Percentiles rank a stretch among this genome's conserved stretches.
phyloP scores from a whole-genome alignment of 2,113 vertebrate species.

The Coptodon rendalli region DNA sequence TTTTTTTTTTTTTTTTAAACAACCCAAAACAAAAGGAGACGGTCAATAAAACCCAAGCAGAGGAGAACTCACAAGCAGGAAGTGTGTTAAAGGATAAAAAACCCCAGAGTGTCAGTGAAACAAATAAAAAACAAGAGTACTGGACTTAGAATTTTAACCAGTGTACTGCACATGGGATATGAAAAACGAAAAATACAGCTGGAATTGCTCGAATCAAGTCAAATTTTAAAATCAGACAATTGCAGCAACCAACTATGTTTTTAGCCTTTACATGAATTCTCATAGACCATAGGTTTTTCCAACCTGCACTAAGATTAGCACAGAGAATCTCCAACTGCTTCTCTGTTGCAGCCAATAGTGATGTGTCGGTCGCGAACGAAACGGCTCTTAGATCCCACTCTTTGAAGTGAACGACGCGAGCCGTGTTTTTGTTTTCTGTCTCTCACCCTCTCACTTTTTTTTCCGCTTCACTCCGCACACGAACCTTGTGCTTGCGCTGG shows the following conservation, averaged over 20 bases:
- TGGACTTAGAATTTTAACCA: not conserved
- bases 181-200: not conserved
- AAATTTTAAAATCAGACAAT: not conserved
- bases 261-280: not conserved
- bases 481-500: not conserved
- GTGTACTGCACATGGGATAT: no score
- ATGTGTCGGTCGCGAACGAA: not conserved
- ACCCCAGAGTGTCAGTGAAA: not conserved
- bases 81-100: not conserved
- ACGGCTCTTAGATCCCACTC: not conserved
- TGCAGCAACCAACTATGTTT: not conserved
- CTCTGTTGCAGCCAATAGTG: not conserved
- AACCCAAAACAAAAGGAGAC: not conserved
- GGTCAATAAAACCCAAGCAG: not conserved
- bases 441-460: not conserved
- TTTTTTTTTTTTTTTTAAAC: not conserved
- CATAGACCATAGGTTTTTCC: not conserved
- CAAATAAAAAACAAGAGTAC: not conserved
- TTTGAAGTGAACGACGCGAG: not conserved
- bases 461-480: fast-evolving
- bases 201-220: not conserved
- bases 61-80: not conserved
- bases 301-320: not conserved
- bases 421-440: not conserved
- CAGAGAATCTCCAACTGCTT: not conserved